Base-by-base conservation (phyloP, 2,113 vertebrate genomes). In the Bubo bubo region DNA sequence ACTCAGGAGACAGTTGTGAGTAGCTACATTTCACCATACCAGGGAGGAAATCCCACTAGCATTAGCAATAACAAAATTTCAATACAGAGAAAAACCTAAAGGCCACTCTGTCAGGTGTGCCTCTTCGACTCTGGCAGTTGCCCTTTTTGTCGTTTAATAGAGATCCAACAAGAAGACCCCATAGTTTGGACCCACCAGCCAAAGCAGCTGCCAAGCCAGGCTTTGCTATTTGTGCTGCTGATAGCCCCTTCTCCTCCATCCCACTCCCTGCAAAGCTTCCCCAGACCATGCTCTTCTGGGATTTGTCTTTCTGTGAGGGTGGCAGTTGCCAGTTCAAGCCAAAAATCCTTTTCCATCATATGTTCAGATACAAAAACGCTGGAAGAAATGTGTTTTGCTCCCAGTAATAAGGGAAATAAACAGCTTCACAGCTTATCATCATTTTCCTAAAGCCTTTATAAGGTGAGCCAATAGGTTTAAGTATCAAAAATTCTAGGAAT, bases 401-500 rank as follows among this genome's bases (percentile, higher is more conserved):
- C 23, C 27, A 60, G 30, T 79, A 88, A 82, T 45, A 45, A 37
- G 26, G 34, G 34, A 91, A 96, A 88, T 53, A 34, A 74, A 53
- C 18, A 43, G 3, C 13, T 82, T 90, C 34, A 37, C 37, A 45
- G 30, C 22, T 75, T 85, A 76, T 35, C 8, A 2, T 71, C 0
- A 64, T 85, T 91, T 81, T 73, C 70, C 32, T 70, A 53, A 90
- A 85, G n/a, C 5, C 17, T 60, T 82, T 79, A 19, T 32, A 68
- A 64, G 30, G 5, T 68, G 14, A 85, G 11, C 15, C 49, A 62
- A 24, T 43, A 63, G 20, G 3, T 72, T 64, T 68, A 56, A 79
- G 30, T 15, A 72, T 68, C 34, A 92, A 85, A 93, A 95, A 95
- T 80, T 88, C 82, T 92, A 94, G 91, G 79, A 96, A 94, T 70